phyloP scores from a whole-genome alignment of 2,797 vertebrate genomes.

The Schizopygopsis malacanthus region DNA sequence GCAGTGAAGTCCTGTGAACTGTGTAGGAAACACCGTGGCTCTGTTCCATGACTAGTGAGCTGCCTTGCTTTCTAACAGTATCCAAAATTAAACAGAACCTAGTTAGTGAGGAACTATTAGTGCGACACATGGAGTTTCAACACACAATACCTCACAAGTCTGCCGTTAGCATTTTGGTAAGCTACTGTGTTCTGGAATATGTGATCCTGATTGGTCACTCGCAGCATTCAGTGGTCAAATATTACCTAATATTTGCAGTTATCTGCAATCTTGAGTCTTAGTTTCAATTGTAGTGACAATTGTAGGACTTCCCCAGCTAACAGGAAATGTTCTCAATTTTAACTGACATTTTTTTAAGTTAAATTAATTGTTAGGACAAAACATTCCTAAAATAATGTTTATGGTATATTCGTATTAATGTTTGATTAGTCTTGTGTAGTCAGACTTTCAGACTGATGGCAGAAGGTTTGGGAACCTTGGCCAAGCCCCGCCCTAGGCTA shows the following conservation, averaged over 20 bases:
- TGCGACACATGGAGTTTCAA: not conserved
- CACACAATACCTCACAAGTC: not conserved
- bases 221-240: not conserved
- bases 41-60: slow-evolving; percentile 6
- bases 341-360: too few species aligned
- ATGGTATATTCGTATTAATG: not conserved
- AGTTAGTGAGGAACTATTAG: not conserved
- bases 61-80: slow-evolving; percentile 9
- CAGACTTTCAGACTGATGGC: not conserved
- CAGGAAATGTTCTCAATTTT: too few species aligned
- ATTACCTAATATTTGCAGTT: not conserved
- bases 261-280: not conserved
- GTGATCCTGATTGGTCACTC: not conserved
- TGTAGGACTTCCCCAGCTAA: not conserved
- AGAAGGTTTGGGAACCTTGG: not conserved
- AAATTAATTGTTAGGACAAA: too few species aligned
- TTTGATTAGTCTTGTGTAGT: not conserved
- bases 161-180: not conserved
- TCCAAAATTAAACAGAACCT: not conserved
- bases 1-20: not conserved
- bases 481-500: not conserved
- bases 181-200: not conserved
- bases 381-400: too few species aligned
- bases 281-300: not conserved
- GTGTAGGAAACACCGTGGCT: not conserved